Conservation (phyloP, 2,113 vertebrate genomes). For the Hyaena hyaena region DNA sequence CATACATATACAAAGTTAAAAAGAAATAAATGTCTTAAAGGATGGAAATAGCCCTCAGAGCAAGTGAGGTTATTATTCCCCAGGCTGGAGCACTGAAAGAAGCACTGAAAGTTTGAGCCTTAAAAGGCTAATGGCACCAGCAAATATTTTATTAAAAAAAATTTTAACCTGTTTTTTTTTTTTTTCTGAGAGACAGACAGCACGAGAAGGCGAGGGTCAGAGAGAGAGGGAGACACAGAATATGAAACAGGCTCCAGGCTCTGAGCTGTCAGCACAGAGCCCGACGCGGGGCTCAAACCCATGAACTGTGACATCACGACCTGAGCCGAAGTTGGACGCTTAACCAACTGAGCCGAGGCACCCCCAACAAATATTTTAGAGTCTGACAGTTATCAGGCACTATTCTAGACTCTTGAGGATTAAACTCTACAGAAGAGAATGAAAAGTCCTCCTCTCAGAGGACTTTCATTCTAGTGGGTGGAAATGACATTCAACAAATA, state of each 20-base stretch:
- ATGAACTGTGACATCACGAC: too few species aligned
- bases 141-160: not conserved
- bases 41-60: not conserved
- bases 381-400: not conserved
- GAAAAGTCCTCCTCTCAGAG: not conserved
- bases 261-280: too few species aligned
- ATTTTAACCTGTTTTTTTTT: too few species aligned
- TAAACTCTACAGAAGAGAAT: conserved; percentile 3
- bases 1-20: not conserved
- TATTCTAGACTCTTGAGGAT: not conserved
- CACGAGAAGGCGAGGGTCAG: too few species aligned
- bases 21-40: not conserved
- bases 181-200: too few species aligned
- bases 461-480: not conserved
- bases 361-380: not conserved
- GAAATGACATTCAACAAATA: conserved; percentile 2
- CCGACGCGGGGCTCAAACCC: too few species aligned
- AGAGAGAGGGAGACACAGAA: too few species aligned
- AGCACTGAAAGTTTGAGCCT: not conserved
- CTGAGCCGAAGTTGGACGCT: too few species aligned
- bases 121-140: not conserved
- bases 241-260: too few species aligned
- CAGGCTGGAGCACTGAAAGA: not conserved
- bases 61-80: not conserved
- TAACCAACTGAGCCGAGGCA: too few species aligned